Conservation (phyloP, 37 sponge, comb jelly and placozoan genomes). For the Crambe crambe region DNA sequence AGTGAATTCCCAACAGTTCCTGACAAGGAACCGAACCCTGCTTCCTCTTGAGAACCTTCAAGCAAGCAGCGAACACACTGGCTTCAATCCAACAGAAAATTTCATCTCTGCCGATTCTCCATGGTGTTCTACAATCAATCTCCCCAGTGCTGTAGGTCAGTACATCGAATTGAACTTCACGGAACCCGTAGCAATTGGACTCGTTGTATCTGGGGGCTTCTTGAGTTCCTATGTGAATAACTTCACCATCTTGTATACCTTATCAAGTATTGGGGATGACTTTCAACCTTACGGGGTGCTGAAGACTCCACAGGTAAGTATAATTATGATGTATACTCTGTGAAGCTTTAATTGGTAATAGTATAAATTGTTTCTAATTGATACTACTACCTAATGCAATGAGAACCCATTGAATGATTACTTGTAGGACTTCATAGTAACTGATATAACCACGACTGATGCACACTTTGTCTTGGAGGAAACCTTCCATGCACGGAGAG, state of each 20-base stretch:
- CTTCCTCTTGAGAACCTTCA: slow-evolving; percentile 18
- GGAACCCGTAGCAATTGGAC: slow-evolving; percentile 21
- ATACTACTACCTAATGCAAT: not conserved
- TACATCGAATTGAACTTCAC: slow-evolving; percentile 36
- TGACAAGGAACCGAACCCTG: not conserved
- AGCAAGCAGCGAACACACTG: slow-evolving; percentile 12
- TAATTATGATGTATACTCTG: not conserved
- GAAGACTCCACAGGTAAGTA: slow-evolving; percentile 10
- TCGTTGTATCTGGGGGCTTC: slow-evolving; percentile 12
- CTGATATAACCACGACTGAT: not conserved
- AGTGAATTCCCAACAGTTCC: slow-evolving; percentile 14
- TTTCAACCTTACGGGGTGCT: slow-evolving; percentile 33
- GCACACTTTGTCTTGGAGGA: slow-evolving; percentile 32
- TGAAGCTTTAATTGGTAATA: not conserved
- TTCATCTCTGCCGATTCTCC: not conserved
- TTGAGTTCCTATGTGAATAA: slow-evolving; percentile 15
- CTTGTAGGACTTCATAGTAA: not conserved
- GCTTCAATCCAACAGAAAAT: slow-evolving; percentile 2
- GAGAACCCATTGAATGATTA: not conserved
- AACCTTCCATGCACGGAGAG: slow-evolving; percentile 15
- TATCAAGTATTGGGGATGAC: not conserved
- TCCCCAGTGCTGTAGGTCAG: not conserved
- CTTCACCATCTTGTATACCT: slow-evolving; percentile 14
- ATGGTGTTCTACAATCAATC: slow-evolving; percentile 14
- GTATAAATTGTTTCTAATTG: not conserved